Base-by-base conservation (phyloP, 2,113 vertebrate genomes). In the Bettongia penicillata region DNA sequence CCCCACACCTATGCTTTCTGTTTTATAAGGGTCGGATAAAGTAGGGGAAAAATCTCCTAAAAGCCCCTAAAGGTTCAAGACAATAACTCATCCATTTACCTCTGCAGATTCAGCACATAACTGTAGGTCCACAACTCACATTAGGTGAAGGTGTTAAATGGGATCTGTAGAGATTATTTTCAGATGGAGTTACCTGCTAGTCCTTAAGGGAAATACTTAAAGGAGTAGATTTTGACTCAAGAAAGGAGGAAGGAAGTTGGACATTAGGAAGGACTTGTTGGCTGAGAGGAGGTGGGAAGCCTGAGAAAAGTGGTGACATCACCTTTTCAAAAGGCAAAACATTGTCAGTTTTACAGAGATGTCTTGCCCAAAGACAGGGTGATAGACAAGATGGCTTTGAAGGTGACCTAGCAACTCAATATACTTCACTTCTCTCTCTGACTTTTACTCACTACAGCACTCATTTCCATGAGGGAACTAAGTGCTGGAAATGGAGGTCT, bases 251-350 rank as follows among this genome's bases (percentile, higher is more conserved):
- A 47, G 55, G 28, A 90, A 26, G 53, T 49, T 92, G 93, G 94
- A 91, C 51, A 93, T 57, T 43, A 95, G 94, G 90, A 93, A 96
- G 94, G 55, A 94, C 91, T 94, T 95, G 53, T 77, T 49, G 53
- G 47, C 51, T 94, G 90, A 50, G 53, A 37, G 91, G 22, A 11
- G 90, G 48, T 92, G 52, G 93, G 53, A 89, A 77, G 51, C 12
- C 57, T 93, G 48, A 5, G 1, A 61, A 55, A 94, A 55, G 84
- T 26, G 61, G 50, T 28, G 37, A 7, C 91, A 31, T 48, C 22
- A 22, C 48, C 91, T 94, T 92, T 95, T 94, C 53, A 90, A 84
- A 84, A 94, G 43, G 48, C 49, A 90, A 51, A 48, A 26, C 90
- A 28, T 14, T 49, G 89, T 90, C 16, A 50, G 89, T 25, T 90